Evolutionary conservation across 2,888 invertebrate species (phyloP), one percentile per base, ranked within the genome.

Genomic region (Tinea semifulvella): DNA sequence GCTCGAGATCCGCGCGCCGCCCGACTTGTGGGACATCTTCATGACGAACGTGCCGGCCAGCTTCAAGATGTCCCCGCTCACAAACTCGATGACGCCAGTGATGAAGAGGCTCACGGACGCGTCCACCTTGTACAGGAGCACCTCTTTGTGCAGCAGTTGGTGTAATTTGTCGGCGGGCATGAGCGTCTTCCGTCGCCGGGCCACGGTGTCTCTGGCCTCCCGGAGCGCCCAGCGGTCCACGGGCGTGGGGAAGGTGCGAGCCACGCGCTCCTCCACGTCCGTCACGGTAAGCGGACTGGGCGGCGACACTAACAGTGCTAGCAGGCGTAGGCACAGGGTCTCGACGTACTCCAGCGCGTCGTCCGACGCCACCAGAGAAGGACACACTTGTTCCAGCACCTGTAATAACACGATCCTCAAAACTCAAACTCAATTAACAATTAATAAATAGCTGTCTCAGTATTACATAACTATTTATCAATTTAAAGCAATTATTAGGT

Each of bases 1-100:
- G 52, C 90, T 90, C 1, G 96, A 92, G 62, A 98, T 94, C 31
- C 87, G 87, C 44, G 67, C 68, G 44, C 68, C 72, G 14, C 79
- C 77, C 0, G 67, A 66, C 54, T 76, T 72, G 75, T 95, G 95
- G 45, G 94, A 90, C 56, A 98, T 96, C 75, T 97, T 95, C 77
- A 96, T 96, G 27, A 98, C 98, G 80, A 97, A 99, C 69, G 96
- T 97, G 43, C 97, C 97, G 44, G 96, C 94, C 67, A 98, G 83
- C 85, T 96, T 95, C 44, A 98, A 79, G 56, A 98, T 96, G 76
- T 98, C 98, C 1, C 93, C 92, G 52, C 95, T 92, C 54, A 98
- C 95, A 71, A 95, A 97, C 73, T 98, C 98, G 53, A 98, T 76
- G 35, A 98, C 94, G 40, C 94, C 96, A 36, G 94, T 92, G 61